These are phyloP conservation scores for Sceliomorpha sp. DNA, from an alignment of 2,888 invertebrate species.

Conservation along the genomic window DNA sequence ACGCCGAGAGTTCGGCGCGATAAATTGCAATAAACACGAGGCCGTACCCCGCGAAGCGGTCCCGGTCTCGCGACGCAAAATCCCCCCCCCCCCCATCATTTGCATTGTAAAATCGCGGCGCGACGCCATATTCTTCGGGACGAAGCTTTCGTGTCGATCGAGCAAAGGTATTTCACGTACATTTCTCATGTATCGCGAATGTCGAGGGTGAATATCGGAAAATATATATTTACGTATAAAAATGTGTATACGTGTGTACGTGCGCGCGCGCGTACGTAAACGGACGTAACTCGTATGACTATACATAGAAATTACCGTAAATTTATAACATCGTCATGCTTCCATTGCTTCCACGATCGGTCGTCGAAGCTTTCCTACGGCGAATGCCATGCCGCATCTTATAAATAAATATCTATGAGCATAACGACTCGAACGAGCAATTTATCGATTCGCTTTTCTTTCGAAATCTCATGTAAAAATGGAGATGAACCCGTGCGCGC, in stretches of 20 bases:
- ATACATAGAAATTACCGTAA: conserved; percentile 48
- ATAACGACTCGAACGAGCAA: conserved; percentile 15
- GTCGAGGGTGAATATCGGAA: conserved; percentile 47
- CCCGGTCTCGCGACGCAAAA: too few species aligned
- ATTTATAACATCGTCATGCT: conserved; percentile 48
- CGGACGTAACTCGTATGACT: too few species aligned
- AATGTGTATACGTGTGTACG: too few species aligned
- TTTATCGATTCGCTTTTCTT: conserved; percentile 1
- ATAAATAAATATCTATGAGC: conserved; percentile 27
- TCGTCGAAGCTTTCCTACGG: conserved; percentile 28
- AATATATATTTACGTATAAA: conserved; percentile 6
- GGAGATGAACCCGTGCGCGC: too few species aligned
- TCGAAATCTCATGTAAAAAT: too few species aligned
- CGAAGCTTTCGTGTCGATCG: conserved; percentile 44
- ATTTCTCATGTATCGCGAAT: conserved; percentile 50
- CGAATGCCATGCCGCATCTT: conserved; percentile 29
- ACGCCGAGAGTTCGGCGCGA: conserved; percentile 39
- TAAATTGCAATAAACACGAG: conserved; percentile 56
- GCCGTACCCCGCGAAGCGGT: too few species aligned
- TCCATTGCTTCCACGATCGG: conserved; percentile 45
- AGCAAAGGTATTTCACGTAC: conserved; percentile 39
- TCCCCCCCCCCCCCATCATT: conserved; percentile 51
- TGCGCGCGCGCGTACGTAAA: too few species aligned
- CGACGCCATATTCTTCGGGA: conserved; percentile 38
- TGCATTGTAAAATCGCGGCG: conserved; percentile 52